A percentile compares a stretch with the other conserved stretches of the same genome.
Evolutionary conservation across 2,113 vertebrate species (phyloP).

Genomic region (Cyanoderma ruficeps): DNA sequence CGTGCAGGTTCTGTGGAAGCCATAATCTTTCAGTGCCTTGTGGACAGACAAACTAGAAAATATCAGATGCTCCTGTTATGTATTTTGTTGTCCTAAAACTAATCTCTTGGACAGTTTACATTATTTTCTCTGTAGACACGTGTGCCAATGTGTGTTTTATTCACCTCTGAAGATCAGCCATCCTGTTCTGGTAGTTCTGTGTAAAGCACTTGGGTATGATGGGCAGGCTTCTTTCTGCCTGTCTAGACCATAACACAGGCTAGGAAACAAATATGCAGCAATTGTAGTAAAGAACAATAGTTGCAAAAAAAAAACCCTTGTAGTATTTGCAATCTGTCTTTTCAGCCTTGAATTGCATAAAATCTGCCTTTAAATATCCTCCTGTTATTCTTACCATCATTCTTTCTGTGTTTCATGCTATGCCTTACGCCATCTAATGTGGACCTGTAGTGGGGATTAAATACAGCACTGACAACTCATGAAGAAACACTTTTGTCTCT

Average conservation of each 20-base stretch:
- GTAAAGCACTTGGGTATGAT: background rate
- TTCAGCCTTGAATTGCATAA: background rate
- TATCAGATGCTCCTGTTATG: background rate
- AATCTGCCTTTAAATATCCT: background rate
- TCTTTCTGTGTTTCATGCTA: background rate
- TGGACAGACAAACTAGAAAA: background rate
- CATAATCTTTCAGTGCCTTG: accelerated
- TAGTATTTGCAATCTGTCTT: background rate
- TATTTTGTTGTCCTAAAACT: background rate
- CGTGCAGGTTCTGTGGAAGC: background rate
- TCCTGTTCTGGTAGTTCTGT: background rate
- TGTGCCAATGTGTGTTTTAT: background rate
- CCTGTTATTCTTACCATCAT: background rate
- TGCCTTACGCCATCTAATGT: background rate
- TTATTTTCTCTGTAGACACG: background rate
- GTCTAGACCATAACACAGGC: background rate
- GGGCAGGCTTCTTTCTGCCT: background rate
- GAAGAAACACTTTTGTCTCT: background rate
- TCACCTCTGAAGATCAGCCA: background rate
- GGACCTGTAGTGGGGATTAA: background rate
- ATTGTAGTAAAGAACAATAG: background rate
- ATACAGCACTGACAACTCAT: background rate
- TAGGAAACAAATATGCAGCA: background rate
- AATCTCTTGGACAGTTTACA: background rate
- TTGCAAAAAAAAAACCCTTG: background rate